Conservation (phyloP, 2,113 vertebrate genomes). For the Etheostoma cragini region DNA sequence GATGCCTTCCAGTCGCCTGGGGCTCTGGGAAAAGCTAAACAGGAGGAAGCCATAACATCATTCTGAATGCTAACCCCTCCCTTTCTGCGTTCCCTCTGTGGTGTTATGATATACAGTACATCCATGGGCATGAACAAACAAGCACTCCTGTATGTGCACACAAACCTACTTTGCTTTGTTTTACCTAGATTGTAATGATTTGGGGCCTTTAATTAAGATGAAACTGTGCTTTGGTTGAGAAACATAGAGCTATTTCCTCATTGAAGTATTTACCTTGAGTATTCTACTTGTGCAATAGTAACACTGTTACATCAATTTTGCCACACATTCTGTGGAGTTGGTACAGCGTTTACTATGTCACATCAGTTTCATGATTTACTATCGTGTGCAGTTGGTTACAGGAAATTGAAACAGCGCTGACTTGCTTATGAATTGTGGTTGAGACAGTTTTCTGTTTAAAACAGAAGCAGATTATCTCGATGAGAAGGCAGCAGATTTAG, state of each 20-base stretch:
- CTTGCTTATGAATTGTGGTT: constrained; percentile 76
- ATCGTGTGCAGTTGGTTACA: constrained; percentile 78
- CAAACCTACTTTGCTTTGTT: constrained; percentile 32
- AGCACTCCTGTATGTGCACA: constrained; percentile 9
- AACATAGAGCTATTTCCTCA: constrained; percentile 74
- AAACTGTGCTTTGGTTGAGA: constrained; percentile 72
- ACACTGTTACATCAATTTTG: constrained; percentile 69
- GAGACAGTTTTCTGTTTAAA: constrained; percentile 78
- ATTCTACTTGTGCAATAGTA: constrained; percentile 75
- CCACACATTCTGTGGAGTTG: constrained; percentile 31
- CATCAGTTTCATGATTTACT: constrained; percentile 76
- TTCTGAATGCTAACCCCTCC: constrained; percentile 51
- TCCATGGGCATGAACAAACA: constrained; percentile 61
- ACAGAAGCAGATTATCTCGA: constrained; percentile 81
- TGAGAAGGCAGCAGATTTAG: constrained; percentile 76
- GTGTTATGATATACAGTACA: constrained; percentile 65
- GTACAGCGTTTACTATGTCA: constrained; percentile 50
- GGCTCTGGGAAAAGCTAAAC: constrained; percentile 79
- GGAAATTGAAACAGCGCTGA: constrained; percentile 79
- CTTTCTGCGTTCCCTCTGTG: constrained; percentile 38
- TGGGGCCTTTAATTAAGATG: constrained; percentile 65
- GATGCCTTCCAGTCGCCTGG: constrained; percentile 83
- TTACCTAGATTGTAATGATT: constrained; percentile 57
- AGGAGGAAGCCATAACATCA: constrained; percentile 76
- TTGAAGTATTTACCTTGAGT: constrained; percentile 46